Evolutionary conservation across 2,888 invertebrate species (phyloP), one percentile per base, ranked within the genome.

Genomic region (Apamea monoglypha): DNA sequence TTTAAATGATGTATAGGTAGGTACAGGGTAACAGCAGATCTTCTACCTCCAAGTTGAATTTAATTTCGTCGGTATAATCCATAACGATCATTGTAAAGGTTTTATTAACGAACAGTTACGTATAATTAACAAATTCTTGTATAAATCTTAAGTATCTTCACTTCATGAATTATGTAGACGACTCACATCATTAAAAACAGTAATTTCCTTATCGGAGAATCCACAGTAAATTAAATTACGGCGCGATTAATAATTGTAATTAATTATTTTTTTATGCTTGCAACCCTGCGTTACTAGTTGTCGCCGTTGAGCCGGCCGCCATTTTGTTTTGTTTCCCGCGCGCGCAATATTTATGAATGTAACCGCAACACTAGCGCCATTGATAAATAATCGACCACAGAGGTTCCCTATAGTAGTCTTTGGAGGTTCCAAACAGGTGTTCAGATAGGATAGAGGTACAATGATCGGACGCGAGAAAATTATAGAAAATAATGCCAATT

Each of bases 251-350:
- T 85, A 77, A 83, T 73, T 74, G 75, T 73, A 80, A 76, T 84
- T 73, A 71, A 71, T 78, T 71, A 63, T 76, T 81, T 85, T 78
- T 86, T 78, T 76, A 78, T 67, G 29, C 40, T 85, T 87, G 25
- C 86, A 91, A 81, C 91, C 91, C 91, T 91, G 76, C 32, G 6
- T 44, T 72, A 76, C 81, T 81, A 85, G 74, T 71, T 86, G 90
- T 90, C 88, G 84, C 87, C 80, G 84, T 63, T 84, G 73, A 83
- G 87, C 73, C 76, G 84, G 78, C 84, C 59, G 88, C 91, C 91
- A 92, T 92, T 85, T 93, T 93, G 89, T 91, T 93, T 93, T 92
- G 84, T 91, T 92, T 90, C 88, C 86, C 89, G 85, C 83, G 87
- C 83, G 81, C 85, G 87, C 87, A 78, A 89, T 90, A 91, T 93